These are phyloP conservation scores for Paramuricea clavata DNA, from an alignment of 92 coral and sea anemone genomes.

Conservation along the genomic window DNA sequence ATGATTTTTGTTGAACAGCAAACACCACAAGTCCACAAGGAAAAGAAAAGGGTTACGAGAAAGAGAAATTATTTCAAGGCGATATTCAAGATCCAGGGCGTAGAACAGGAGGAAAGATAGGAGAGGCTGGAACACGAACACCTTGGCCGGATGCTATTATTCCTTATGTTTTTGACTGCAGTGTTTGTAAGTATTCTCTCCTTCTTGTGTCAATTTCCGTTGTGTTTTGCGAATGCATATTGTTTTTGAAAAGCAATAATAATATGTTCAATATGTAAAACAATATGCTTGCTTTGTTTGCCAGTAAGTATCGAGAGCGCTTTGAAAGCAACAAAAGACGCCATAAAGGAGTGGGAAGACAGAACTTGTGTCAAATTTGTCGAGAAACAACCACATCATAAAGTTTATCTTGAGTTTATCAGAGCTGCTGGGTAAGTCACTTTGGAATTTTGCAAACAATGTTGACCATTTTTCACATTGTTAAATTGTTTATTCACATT, in stretches of 20 bases:
- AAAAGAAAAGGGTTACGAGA: not conserved
- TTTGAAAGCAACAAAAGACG: constrained; percentile 79
- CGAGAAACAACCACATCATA: constrained; percentile 74
- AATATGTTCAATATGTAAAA: not conserved
- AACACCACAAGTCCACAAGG: not conserved
- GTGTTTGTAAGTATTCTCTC: constrained; percentile 78
- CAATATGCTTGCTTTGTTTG: not conserved
- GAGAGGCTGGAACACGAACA: constrained; percentile 28
- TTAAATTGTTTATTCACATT: not conserved
- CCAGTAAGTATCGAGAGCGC: constrained; percentile 88
- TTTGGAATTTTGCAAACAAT: not conserved
- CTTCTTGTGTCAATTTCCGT: no score
- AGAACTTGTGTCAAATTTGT: constrained; percentile 85
- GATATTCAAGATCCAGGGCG: constrained; percentile 31
- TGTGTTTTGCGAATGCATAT: no score
- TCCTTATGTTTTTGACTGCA: constrained; percentile 93
- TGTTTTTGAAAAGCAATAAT: no score
- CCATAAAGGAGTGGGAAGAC: constrained; percentile 95
- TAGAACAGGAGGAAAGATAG: not conserved
- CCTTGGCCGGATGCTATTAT: constrained; percentile 89
- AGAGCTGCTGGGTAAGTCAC: constrained; percentile 85
- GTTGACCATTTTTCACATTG: not conserved
- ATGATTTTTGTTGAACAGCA: not conserved
- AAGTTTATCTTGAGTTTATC: constrained; percentile 84
- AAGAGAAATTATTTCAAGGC: constrained; percentile 11